These are phyloP conservation scores for Calephelis virginiensis DNA, from an alignment of 1,140 invertebrate genomes.

Conservation along the genomic window DNA sequence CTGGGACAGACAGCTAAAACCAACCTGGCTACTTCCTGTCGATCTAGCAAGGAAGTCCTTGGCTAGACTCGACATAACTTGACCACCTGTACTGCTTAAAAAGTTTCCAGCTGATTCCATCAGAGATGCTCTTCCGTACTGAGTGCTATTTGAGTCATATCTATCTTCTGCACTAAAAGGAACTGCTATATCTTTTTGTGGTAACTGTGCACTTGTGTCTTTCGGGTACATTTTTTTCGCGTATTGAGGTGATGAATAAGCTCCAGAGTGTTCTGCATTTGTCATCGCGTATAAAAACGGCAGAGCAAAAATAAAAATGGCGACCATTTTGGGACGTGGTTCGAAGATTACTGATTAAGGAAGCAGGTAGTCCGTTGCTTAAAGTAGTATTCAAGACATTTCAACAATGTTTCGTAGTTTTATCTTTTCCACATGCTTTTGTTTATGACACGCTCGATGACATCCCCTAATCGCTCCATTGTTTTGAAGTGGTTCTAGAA, in stretches of 20 bases:
- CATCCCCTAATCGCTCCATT: slow-evolving; percentile 70
- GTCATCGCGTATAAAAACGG: slow-evolving; percentile 25
- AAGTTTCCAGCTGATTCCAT: slow-evolving; percentile 75
- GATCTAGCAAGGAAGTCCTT: slow-evolving; percentile 83
- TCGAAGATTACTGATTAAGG: slow-evolving; percentile 42
- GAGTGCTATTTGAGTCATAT: slow-evolving; percentile 59
- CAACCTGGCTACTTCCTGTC: slow-evolving; percentile 82
- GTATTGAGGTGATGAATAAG: slow-evolving; percentile 75
- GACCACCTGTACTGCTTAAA: slow-evolving; percentile 75
- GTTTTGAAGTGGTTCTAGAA: slow-evolving; percentile 46
- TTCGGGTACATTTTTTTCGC: slow-evolving; percentile 72
- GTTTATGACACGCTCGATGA: slow-evolving; percentile 72
- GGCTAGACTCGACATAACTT: slow-evolving; percentile 81
- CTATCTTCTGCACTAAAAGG: slow-evolving; percentile 54
- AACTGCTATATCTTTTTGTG: slow-evolving; percentile 47
- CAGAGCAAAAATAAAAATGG: slow-evolving; percentile 36
- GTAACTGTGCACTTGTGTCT: slow-evolving; percentile 46
- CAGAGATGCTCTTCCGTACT: slow-evolving; percentile 66
- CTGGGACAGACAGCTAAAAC: slow-evolving; percentile 74
- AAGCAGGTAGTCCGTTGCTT: slow-evolving; percentile 53
- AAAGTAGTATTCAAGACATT: slow-evolving; percentile 44
- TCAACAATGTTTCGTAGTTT: slow-evolving; percentile 49
- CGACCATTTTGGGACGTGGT: slow-evolving; percentile 50
- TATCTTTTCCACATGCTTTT: slow-evolving; percentile 68
- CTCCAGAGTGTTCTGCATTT: slow-evolving; percentile 65